Conservation (phyloP, 2,888 invertebrate genomes). For the Lasioglossum villosulum region DNA sequence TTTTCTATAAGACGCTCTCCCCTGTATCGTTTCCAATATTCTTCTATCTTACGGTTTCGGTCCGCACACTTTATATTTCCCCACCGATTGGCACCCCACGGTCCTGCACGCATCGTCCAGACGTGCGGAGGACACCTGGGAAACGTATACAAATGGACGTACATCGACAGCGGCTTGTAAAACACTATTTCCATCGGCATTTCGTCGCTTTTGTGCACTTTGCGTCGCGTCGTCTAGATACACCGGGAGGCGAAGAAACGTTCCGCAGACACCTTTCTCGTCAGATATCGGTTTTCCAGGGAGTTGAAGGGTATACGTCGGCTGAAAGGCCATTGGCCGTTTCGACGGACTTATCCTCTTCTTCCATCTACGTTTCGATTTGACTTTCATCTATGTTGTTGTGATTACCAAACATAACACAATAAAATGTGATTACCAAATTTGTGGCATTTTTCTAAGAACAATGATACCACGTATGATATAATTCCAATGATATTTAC, state of each 20-base stretch:
- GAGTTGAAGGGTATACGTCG: background rate
- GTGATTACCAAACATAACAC: too few relatives aligned
- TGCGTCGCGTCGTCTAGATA: constrained; percentile 48
- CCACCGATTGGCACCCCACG: constrained; percentile 29
- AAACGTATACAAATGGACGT: constrained; percentile 51
- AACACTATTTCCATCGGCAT: constrained; percentile 53
- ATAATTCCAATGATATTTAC: too few relatives aligned
- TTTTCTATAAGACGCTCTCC: constrained; percentile 37
- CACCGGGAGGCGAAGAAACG: constrained; percentile 53
- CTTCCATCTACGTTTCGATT: constrained; percentile 41
- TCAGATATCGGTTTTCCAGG: constrained; percentile 72
- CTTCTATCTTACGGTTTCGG: constrained; percentile 22
- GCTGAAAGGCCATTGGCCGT: constrained; percentile 64
- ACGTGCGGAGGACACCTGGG: background rate
- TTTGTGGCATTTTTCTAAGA: too few relatives aligned
- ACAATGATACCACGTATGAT: too few relatives aligned
- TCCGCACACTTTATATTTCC: constrained; percentile 12
- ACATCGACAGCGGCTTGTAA: constrained; percentile 54
- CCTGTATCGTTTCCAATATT: constrained; percentile 31
- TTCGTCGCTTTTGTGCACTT: constrained; percentile 54
- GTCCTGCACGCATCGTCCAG: constrained; percentile 7
- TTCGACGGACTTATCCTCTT: constrained; percentile 64
- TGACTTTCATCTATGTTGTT: constrained; percentile 55
- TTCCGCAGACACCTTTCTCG: constrained; percentile 66
- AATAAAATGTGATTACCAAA: too few relatives aligned